phyloP scores from a whole-genome alignment of 2,888 invertebrate genomes.

The Coleophora deauratella region DNA sequence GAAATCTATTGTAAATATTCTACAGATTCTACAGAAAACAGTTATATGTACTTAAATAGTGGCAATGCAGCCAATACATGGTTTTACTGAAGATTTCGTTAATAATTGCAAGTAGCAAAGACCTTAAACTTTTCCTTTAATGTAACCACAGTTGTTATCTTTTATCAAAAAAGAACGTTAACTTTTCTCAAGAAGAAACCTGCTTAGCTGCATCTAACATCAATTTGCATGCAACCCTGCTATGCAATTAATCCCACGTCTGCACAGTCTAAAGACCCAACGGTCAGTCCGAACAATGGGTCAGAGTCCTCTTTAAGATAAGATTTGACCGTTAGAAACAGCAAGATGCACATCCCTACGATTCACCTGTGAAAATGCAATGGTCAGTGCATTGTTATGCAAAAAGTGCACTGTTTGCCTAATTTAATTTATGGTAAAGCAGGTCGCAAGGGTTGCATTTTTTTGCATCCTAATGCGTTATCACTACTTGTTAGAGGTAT shows the following conservation, averaged over 20 bases:
- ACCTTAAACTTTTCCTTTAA: no score
- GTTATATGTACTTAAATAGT: no score
- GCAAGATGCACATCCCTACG: constrained; percentile 45
- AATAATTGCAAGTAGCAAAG: no score
- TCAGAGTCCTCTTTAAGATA: constrained; percentile 18
- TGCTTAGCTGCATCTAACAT: constrained; percentile 10
- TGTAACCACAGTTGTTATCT: no score
- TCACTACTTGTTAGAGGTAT: constrained; percentile 1
- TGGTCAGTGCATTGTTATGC: constrained; percentile 41
- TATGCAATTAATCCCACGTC: constrained; percentile 30
- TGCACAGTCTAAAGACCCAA: constrained; percentile 23
- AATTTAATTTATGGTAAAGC: constrained; percentile 50
- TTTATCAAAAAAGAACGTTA: constrained; percentile 5
- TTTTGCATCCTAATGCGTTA: constrained; percentile 29
- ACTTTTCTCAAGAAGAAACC: constrained; percentile 8
- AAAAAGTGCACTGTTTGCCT: constrained; percentile 39
- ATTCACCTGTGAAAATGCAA: constrained; percentile 42
- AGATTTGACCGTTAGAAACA: constrained; percentile 44
- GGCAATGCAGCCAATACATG: no score
- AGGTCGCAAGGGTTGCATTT: constrained; percentile 36
- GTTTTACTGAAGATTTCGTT: no score
- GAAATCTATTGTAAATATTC: no score
- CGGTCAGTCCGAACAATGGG: constrained; percentile 32
- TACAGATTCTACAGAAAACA: no score
- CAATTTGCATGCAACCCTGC: constrained; percentile 10